phyloP scores from a whole-genome alignment of 2,113 vertebrate species.

The mouse (Mus musculus) region GRCm39 chrX:68414001-68414500 shows the following conservation, averaged over 20 bases:
- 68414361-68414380: background rate
- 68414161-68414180: background rate
- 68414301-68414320: background rate
- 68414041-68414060: background rate
- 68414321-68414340: background rate
- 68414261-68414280: background rate
- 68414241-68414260: background rate
- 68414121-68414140: background rate
- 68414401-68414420: background rate
- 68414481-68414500: background rate
- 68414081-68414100: background rate
- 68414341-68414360: background rate
- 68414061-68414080: background rate
- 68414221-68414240: background rate
- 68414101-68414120: background rate
- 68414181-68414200: background rate
- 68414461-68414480: background rate
- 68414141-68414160: background rate
- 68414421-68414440: background rate
- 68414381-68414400: conserved; percentile 30
- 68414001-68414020: background rate
- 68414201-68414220: conserved; percentile 10
- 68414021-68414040: background rate
- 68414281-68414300: background rate
- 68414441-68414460: conserved; percentile 43